Evolutionary conservation across 2,113 vertebrate genomes (phyloP), one percentile per base, ranked within the genome.

Genomic region (Odocoileus hemionus): DNA sequence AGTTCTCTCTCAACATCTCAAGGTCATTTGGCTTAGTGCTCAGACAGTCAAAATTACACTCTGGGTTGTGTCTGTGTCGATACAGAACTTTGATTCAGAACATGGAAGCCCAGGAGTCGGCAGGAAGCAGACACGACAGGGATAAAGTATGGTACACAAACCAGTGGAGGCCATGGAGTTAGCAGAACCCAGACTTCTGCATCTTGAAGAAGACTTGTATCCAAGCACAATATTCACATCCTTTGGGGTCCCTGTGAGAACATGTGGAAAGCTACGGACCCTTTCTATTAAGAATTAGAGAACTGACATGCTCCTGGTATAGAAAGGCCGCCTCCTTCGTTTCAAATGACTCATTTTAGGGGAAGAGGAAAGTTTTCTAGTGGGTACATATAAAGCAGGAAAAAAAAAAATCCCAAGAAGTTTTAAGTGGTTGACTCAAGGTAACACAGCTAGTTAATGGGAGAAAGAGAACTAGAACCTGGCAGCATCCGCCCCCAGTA

Each of bases 211-310:
- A 86, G 52, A 74, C 45, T 16, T 57, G 21, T 1, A 55, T 1
- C n/a, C 25, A 50, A 80, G 55, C 82, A n/a, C 47, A 12, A 45
- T 21, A 11, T 0, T 13, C 30, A 60, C 26, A 6, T 16, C 14
- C 3, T 19, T 55, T 1, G 7, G 5, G 13, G 45, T 28, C 57
- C 76, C 86, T 12, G 25, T 36, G 30, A 61, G 60, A 80, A 61
- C 2, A 14, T 15, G 4, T 2, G 11, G 10, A 67, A 36, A 16
- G 23, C 39, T 26, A 21, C 0, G 2, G 30, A 28, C 16, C 33
- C 45, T 39, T 54, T 64, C 14, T 25, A 47, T 9, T 58, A 26
- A 64, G 47, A 3, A 54, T 1, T 47, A 83, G 50, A 50, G 47
- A 92, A 45, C 0, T 26, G 43, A 74, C 15, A 33, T 0, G 14